phyloP scores from a whole-genome alignment of 1,140 invertebrate species.

The Pinna nobilis region DNA sequence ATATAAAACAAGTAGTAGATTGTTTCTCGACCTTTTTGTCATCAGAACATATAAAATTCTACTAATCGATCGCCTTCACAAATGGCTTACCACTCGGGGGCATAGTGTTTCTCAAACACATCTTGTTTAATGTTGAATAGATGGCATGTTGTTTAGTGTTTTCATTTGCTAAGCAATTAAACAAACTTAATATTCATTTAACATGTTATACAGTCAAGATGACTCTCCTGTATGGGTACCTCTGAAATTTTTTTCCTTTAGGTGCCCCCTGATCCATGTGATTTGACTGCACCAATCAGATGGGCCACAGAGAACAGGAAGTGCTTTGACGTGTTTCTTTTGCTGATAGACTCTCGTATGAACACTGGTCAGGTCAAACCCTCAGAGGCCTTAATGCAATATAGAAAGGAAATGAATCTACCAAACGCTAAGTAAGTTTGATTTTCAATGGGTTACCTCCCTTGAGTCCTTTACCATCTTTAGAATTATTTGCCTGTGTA shows the following conservation, averaged over 20 bases:
- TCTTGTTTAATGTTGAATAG: neutral
- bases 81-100: too few species aligned
- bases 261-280: conserved; percentile 50
- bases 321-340: conserved; percentile 78
- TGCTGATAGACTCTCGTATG: conserved; percentile 75
- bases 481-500: neutral
- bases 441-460: neutral
- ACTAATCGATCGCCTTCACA: neutral
- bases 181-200: neutral
- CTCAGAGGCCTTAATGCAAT: conserved; percentile 76
- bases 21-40: too few species aligned
- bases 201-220: neutral
- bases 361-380: conserved; percentile 69
- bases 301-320: conserved; percentile 78
- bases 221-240: neutral
- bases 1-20: too few species aligned
- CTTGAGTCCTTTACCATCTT: neutral
- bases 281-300: conserved; percentile 76
- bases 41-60: neutral
- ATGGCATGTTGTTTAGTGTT: neutral
- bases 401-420: conserved; percentile 77
- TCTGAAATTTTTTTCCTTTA: neutral
- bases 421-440: conserved; percentile 77
- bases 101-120: too few species aligned
- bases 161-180: neutral